Evolutionary conservation across 2,113 vertebrate genomes (phyloP).

Genomic region (Podarcis raffonei): DNA sequence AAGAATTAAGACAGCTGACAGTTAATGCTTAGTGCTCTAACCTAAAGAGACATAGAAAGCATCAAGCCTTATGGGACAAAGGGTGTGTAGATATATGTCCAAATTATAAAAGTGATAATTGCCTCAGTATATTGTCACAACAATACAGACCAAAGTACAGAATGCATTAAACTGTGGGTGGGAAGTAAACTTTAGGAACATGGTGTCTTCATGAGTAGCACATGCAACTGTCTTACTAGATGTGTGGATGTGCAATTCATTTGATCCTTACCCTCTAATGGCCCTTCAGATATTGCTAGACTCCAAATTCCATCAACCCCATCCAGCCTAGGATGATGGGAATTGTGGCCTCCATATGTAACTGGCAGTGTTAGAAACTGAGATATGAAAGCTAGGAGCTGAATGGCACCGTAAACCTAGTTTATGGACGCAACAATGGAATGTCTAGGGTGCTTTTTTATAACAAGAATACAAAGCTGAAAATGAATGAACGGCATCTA

Average conservation of each 20-base stretch:
- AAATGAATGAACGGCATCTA: no score
- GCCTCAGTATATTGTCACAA: not conserved
- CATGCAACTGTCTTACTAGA: not conserved
- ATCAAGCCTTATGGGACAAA: not conserved
- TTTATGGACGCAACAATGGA: no score
- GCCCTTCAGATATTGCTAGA: no score
- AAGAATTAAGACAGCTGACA: not conserved
- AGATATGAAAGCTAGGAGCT: no score
- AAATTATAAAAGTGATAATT: accelerated
- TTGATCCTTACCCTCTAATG: not conserved
- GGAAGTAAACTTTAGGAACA: not conserved
- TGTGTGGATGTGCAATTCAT: not conserved
- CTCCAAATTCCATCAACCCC: no score
- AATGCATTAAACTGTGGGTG: not conserved
- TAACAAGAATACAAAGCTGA: no score
- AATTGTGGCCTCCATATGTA: no score
- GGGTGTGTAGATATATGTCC: accelerated
- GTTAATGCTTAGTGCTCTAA: not conserved
- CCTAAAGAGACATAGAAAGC: not conserved
- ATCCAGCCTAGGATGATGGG: no score
- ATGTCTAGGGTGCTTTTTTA: no score
- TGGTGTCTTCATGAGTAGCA: not conserved
- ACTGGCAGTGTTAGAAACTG: no score
- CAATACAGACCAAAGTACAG: not conserved
- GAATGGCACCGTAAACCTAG: no score